Percentiles rank a stretch among this genome's conserved stretches.
These are phyloP conservation scores for Netelia fuscicornis DNA, from an alignment of 2,888 invertebrate genomes.

Conservation along the genomic window DNA sequence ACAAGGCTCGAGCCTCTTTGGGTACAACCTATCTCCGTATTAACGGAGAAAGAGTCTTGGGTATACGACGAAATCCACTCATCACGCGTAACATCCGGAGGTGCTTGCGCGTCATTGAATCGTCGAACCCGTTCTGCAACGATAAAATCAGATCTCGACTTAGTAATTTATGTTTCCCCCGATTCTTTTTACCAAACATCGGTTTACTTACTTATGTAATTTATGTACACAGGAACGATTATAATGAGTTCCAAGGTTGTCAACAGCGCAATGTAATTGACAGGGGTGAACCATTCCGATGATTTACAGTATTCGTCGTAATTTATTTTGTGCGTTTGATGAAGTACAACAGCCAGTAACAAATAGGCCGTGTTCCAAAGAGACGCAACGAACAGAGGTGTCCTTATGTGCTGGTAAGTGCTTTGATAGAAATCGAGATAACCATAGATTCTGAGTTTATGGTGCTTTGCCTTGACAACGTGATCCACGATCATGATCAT, in stretches of 20 bases:
- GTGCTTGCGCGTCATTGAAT: slow-evolving; percentile 87
- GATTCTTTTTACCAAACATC: slow-evolving; percentile 52
- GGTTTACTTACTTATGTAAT: slow-evolving; percentile 87
- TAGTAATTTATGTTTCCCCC: neutral
- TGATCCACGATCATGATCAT: slow-evolving; percentile 84
- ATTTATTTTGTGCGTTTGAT: slow-evolving; percentile 81
- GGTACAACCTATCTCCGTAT: slow-evolving; percentile 85
- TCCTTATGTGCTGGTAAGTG: slow-evolving; percentile 87
- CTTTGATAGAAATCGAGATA: slow-evolving; percentile 90
- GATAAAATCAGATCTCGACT: slow-evolving; percentile 7
- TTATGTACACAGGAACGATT: slow-evolving; percentile 85
- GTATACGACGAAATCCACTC: slow-evolving; percentile 86
- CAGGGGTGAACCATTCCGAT: slow-evolving; percentile 82
- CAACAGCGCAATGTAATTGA: slow-evolving; percentile 85
- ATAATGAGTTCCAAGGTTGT: slow-evolving; percentile 85
- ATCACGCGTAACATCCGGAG: slow-evolving; percentile 89
- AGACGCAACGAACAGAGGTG: slow-evolving; percentile 88
- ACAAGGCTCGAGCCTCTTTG: slow-evolving; percentile 78
- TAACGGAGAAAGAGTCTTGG: slow-evolving; percentile 85
- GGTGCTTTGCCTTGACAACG: slow-evolving; percentile 87
- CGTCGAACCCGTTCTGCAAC: slow-evolving; percentile 86
- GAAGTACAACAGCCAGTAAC: slow-evolving; percentile 80
- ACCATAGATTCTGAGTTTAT: slow-evolving; percentile 88
- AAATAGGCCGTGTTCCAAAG: slow-evolving; percentile 85
- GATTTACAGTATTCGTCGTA: slow-evolving; percentile 85